phyloP scores from a whole-genome alignment of 2,113 vertebrate genomes.

The Psilopogon haemacephalus region DNA sequence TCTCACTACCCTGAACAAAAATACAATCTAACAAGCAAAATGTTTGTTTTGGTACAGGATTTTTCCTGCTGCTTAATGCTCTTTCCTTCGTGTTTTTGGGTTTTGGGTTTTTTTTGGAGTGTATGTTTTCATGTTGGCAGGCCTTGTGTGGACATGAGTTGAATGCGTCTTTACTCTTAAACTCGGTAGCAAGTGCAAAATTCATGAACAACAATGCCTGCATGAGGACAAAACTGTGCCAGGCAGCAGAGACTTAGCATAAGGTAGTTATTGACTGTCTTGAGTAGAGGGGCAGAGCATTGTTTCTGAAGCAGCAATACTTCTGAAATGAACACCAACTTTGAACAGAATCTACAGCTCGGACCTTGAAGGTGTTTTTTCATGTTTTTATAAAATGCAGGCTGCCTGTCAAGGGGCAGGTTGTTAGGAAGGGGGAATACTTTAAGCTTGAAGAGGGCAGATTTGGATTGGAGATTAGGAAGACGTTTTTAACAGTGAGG shows the following conservation, averaged over 20 bases:
- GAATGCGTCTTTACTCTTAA: not conserved
- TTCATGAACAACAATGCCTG: not conserved
- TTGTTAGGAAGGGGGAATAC: no score
- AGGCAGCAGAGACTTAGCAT: not conserved
- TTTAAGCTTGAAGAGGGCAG: no score
- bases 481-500: no score
- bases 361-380: no score
- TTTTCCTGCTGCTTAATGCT: conserved; percentile 26
- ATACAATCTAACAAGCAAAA: conserved; percentile 12
- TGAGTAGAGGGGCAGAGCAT: not conserved
- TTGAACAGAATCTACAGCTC: not conserved
- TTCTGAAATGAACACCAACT: not conserved
- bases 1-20: not conserved
- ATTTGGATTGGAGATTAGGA: no score
- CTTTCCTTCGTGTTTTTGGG: conserved; percentile 32
- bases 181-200: not conserved
- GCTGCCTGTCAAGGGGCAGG: no score
- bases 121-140: not conserved
- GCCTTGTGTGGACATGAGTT: not conserved
- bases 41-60: conserved; percentile 24
- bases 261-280: not conserved
- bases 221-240: not conserved
- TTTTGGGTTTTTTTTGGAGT: not conserved
- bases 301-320: not conserved
- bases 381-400: no score